Evolutionary conservation across 2,888 invertebrate species (phyloP).

Genomic region (Sinhomidia bicolor): DNA sequence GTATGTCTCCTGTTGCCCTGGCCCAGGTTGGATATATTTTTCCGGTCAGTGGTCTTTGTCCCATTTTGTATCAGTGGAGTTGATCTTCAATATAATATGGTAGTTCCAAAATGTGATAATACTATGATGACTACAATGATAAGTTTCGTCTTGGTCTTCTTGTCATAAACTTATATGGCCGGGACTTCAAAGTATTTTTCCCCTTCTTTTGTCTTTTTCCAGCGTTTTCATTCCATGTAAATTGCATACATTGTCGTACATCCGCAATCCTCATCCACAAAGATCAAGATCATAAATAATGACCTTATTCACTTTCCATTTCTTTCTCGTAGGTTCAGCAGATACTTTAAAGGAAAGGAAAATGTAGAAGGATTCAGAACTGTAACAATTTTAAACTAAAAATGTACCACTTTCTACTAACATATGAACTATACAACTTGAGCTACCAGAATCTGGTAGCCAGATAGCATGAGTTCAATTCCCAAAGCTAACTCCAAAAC

Average conservation of each 20-base stretch:
- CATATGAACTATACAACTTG: background rate
- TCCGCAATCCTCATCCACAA: background rate
- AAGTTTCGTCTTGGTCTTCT: background rate
- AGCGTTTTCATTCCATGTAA: background rate
- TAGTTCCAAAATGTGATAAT: background rate
- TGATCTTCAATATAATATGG: background rate
- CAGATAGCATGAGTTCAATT: no score
- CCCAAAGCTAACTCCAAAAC: background rate
- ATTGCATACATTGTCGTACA: no score
- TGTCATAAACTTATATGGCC: no score
- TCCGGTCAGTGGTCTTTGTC: constrained; percentile 2
- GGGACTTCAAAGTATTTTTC: no score
- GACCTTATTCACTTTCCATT: background rate
- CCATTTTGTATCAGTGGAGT: no score
- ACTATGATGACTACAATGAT: background rate
- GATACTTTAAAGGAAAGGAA: background rate
- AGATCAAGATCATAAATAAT: background rate
- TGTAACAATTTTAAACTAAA: background rate
- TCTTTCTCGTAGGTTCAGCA: no score
- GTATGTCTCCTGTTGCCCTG: background rate
- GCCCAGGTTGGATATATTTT: background rate
- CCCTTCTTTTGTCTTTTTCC: background rate
- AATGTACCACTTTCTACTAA: background rate
- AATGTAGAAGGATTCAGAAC: no score
- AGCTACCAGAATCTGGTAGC: no score